A percentile compares a stretch with the other conserved stretches of the same genome.
phyloP scores from a whole-genome alignment of 2,888 invertebrate species.

The Alviniconcha strummeri region DNA sequence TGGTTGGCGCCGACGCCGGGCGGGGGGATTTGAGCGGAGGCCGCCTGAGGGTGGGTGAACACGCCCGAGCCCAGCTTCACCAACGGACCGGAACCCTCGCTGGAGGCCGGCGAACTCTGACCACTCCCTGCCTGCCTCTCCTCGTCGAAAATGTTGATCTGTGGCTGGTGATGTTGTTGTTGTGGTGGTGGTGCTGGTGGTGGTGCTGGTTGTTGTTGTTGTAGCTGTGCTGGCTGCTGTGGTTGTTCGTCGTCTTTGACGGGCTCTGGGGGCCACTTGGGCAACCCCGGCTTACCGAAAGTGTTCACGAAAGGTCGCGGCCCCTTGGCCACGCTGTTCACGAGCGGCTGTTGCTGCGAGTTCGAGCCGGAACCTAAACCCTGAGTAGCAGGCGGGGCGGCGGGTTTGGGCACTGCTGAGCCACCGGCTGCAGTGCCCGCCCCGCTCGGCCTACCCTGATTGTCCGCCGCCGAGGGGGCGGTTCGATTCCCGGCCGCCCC shows the following conservation, averaged over 20 bases:
- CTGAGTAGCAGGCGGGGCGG: not conserved
- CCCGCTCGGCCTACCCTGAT: not conserved
- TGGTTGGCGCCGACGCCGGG: not conserved
- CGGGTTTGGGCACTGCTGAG: not conserved
- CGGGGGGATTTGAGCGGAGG: not conserved
- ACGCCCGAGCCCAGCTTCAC: slow-evolving; percentile 6
- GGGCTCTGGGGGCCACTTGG: slow-evolving; percentile 9
- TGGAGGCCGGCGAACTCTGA: slow-evolving; percentile 68
- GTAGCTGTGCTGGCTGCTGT: not conserved
- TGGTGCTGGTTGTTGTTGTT: not conserved
- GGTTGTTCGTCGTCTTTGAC: slow-evolving; percentile 21
- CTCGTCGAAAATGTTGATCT: slow-evolving; percentile 60
- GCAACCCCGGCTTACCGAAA: slow-evolving; percentile 53
- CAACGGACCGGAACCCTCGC: slow-evolving; percentile 48
- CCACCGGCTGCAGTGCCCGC: not conserved
- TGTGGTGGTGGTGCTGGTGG: not conserved
- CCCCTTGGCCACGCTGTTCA: slow-evolving; percentile 4
- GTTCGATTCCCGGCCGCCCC: not conserved
- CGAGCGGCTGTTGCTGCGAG: slow-evolving; percentile 19
- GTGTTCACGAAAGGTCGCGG: slow-evolving; percentile 66
- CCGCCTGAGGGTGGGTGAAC: not conserved
- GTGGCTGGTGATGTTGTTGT: slow-evolving; percentile 40
- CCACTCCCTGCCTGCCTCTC: slow-evolving; percentile 67
- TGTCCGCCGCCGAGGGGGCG: not conserved
- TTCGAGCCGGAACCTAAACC: not conserved